Evolutionary conservation across 2,888 invertebrate species (phyloP).

Genomic region (Mythimna pallens): DNA sequence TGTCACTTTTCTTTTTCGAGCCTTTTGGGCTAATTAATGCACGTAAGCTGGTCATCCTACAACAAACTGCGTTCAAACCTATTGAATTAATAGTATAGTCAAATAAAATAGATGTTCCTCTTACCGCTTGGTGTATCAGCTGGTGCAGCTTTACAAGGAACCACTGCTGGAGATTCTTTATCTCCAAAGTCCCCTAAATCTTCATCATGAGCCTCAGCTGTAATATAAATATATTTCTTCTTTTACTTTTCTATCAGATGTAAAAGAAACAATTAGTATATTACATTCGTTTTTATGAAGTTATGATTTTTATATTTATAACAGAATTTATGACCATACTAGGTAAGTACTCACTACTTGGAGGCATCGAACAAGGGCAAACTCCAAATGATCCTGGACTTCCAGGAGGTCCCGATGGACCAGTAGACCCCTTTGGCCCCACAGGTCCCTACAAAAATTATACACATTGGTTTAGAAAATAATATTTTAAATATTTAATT

Average conservation of each 20-base stretch:
- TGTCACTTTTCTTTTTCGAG: no score
- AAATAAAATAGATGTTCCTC: not conserved
- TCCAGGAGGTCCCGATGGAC: not conserved
- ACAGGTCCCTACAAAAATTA: not conserved
- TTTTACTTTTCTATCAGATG: not conserved
- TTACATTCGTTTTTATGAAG: no score
- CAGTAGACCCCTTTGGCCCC: not conserved
- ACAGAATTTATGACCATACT: no score
- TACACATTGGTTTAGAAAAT: not conserved
- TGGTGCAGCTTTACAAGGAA: not conserved
- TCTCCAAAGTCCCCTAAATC: rapidly evolving
- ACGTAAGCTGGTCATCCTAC: no score
- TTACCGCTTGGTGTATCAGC: not conserved
- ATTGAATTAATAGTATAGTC: not conserved
- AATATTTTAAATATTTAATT: not conserved
- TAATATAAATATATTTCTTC: not conserved
- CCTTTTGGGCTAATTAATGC: no score
- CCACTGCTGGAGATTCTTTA: not conserved
- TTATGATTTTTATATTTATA: no score
- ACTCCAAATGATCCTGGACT: not conserved
- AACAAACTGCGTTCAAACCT: not conserved
- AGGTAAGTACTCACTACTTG: not conserved
- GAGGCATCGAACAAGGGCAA: not conserved
- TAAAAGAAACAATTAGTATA: not conserved
- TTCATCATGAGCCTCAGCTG: rapidly evolving